These are phyloP conservation scores for Acanthosepion esculentum DNA, from an alignment of 2,888 invertebrate genomes.

Conservation along the genomic window DNA sequence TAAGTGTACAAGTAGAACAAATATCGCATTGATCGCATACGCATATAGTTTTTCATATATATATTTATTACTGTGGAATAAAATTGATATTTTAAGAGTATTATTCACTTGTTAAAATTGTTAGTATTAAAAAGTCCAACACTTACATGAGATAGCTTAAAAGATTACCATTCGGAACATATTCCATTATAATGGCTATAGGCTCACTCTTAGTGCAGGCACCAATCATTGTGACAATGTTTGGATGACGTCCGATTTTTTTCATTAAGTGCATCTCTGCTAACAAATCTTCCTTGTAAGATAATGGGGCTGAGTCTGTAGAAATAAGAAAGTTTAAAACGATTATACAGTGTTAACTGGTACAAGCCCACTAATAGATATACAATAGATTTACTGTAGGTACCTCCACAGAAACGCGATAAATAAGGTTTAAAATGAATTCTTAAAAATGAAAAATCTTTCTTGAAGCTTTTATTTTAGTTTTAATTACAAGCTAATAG, in stretches of 20 bases:
- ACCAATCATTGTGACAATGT: constrained; percentile 85
- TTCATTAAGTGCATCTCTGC: constrained; percentile 87
- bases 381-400: too few relatives aligned
- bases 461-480: too few relatives aligned
- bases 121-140: not conserved
- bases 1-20: too few relatives aligned
- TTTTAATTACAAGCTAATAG: too few relatives aligned
- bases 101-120: too few relatives aligned
- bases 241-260: constrained; percentile 83
- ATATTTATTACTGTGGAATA: too few relatives aligned
- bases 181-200: constrained; percentile 85
- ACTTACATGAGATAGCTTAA: constrained; percentile 74
- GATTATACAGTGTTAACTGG: not conserved
- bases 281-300: constrained; percentile 81
- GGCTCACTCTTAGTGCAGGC: constrained; percentile 84
- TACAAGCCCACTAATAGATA: not conserved
- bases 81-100: too few relatives aligned
- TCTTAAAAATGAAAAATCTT: too few relatives aligned
- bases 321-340: not conserved
- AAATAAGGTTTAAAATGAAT: too few relatives aligned
- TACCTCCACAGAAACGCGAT: too few relatives aligned
- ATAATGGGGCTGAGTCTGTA: constrained; percentile 72
- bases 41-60: too few relatives aligned
- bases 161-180: constrained; percentile 85
- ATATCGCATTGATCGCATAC: too few relatives aligned